These are phyloP conservation scores for Biston stratarius DNA, from an alignment of 2,888 invertebrate genomes.

Conservation along the genomic window DNA sequence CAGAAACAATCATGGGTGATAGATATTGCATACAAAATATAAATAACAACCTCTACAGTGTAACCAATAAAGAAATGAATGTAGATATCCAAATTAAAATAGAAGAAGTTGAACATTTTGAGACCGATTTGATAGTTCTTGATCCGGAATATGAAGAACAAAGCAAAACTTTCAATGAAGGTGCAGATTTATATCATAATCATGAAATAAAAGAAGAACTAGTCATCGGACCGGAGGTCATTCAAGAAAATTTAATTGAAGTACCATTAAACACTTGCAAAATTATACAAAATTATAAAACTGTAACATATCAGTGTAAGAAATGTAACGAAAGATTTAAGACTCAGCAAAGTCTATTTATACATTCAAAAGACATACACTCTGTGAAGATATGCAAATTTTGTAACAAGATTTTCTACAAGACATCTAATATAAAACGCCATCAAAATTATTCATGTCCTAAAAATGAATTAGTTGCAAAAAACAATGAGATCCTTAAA, in stretches of 20 bases:
- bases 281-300: background rate
- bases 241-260: background rate
- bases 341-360: background rate
- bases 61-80: background rate
- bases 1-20: background rate
- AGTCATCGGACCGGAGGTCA: background rate
- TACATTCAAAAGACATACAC: background rate
- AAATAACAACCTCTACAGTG: slow-evolving; percentile 3
- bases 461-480: background rate
- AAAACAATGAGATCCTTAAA: slow-evolving; percentile 3
- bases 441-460: background rate
- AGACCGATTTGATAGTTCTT: background rate
- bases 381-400: background rate
- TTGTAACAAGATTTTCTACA: slow-evolving; percentile 2
- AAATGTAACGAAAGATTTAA: background rate
- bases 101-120: background rate
- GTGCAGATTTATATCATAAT: background rate
- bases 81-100: slow-evolving; percentile 1
- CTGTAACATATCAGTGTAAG: background rate
- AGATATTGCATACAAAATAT: background rate
- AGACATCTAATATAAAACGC: slow-evolving; percentile 2
- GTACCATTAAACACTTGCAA: background rate
- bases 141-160: background rate
- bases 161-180: background rate
- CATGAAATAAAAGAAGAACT: slow-evolving; percentile 6